Evolutionary conservation across 30 jellyfish, hydroid and myxozoan genomes (phyloP).

Genomic region (Chrysaora quinquecirrha): DNA sequence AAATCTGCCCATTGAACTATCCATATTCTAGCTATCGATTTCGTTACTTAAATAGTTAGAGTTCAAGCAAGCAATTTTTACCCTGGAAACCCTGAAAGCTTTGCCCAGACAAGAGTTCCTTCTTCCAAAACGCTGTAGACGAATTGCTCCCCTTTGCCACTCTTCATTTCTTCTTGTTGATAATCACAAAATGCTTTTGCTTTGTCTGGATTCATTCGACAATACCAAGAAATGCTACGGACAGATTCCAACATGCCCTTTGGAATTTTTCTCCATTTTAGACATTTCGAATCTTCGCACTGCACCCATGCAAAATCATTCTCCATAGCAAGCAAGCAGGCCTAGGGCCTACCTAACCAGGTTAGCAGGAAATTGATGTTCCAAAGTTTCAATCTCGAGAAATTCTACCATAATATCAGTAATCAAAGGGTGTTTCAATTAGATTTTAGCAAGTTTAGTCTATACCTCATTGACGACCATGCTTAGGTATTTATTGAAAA

Average conservation of each 20-base stretch:
- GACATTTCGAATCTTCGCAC: conserved; percentile 77
- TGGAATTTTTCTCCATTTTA: conserved; percentile 88
- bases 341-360: background rate
- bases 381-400: background rate
- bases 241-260: conserved; percentile 5
- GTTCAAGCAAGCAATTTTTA: too few relatives aligned
- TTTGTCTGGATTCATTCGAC: conserved; percentile 76
- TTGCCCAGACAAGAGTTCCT: conserved; percentile 88
- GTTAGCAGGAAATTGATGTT: background rate
- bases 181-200: conserved; percentile 44
- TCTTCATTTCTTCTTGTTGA: conserved; percentile 62
- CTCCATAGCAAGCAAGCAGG: background rate
- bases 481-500: too few relatives aligned
- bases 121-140: conserved; percentile 72
- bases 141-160: conserved; percentile 60
- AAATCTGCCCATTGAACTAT: too few relatives aligned
- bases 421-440: too few relatives aligned
- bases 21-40: too few relatives aligned
- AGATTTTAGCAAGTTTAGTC: too few relatives aligned
- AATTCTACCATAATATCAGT: too few relatives aligned
- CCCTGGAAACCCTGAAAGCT: conserved; percentile 87
- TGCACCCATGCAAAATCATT: conserved; percentile 70
- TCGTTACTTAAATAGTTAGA: too few relatives aligned
- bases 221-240: conserved; percentile 55
- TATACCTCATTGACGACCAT: too few relatives aligned